Evolutionary conservation across 2,113 vertebrate species (phyloP), one percentile per base, ranked within the genome.

Genomic region (Sialia sialis): DNA sequence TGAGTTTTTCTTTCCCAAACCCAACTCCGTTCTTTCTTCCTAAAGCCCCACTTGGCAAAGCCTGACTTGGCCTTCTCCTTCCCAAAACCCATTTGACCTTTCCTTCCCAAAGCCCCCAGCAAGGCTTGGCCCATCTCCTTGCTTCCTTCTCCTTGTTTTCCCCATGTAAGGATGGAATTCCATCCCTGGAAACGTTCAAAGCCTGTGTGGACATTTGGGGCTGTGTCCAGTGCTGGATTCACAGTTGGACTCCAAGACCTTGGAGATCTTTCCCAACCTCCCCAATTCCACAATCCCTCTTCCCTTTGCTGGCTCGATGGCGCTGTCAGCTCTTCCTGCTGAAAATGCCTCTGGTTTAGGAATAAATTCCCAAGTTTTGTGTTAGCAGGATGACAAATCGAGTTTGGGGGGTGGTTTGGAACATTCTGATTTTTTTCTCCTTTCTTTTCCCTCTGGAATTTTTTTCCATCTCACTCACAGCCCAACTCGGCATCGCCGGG

Each of bases 191-290:
- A 43, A 4, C 0, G 2, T 6, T 17, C 29, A 3, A 5, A 12
- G 3, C n/a, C 22, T 1, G 0, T 1, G 0, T 2, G 36, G 26
- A 21, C 0, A 3, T 2, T 16, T 13, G n/a, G 55, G n/a, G 32
- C 11, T 2, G 4, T 8, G 19, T 3, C 16, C 29, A 1, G n/a
- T 0, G 15, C 15, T 19, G 44, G 21, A 2, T 1, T 13, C 16
- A 3, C 0, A 0, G 4, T 25, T 15, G 84, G 55, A 9, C 25
- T 25, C 75, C n/a, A 6, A 0, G 6, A 13, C 44, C 67, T 43
- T 10, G 59, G 59, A 38, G 36, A 41, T 32, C 26, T 16, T 43
- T n/a, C 25, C 67, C 67, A 13, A 2, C 41, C 14, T 32, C 18
- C 49, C 34, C 20, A 15, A 0, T 36, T 63, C 75, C 75, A 3